phyloP scores from a whole-genome alignment of 1,140 invertebrate species.

The Tribolium madens region DNA sequence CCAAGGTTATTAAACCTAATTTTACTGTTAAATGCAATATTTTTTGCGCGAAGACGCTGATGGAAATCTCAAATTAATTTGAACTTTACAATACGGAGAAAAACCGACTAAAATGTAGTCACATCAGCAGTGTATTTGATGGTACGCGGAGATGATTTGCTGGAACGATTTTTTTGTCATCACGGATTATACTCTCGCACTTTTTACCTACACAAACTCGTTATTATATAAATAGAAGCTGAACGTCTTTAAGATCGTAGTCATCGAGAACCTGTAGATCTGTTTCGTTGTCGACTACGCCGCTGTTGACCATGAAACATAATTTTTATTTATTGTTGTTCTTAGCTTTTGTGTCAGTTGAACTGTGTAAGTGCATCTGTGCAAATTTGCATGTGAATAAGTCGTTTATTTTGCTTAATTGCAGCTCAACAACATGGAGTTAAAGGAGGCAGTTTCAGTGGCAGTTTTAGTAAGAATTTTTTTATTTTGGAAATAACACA shows the following conservation, averaged over 20 bases:
- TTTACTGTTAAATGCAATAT: neutral
- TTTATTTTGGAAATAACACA: neutral
- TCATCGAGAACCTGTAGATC: constrained; percentile 37
- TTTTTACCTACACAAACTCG: constrained; percentile 37
- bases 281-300: constrained; percentile 16
- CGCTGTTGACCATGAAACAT: constrained; percentile 42
- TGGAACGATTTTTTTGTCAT: constrained; percentile 35
- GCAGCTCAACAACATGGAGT: constrained; percentile 25
- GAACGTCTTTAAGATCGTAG: constrained; percentile 24
- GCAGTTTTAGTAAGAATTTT: constrained; percentile 22
- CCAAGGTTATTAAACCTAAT: constrained; percentile 22
- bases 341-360: constrained; percentile 3
- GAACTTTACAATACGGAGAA: constrained; percentile 25
- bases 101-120: constrained; percentile 21
- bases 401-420: neutral
- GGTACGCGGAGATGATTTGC: constrained; percentile 36
- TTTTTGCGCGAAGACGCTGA: neutral
- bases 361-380: constrained; percentile 33
- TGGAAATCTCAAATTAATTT: constrained; percentile 21
- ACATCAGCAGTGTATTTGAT: constrained; percentile 8
- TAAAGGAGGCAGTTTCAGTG: constrained; percentile 23
- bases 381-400: neutral
- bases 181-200: constrained; percentile 28
- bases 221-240: constrained; percentile 36
- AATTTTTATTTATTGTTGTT: constrained; percentile 26